These are phyloP conservation scores for Halcyon leucocephala DNA, from an alignment of 2,797 vertebrate genomes.

Conservation along the genomic window DNA sequence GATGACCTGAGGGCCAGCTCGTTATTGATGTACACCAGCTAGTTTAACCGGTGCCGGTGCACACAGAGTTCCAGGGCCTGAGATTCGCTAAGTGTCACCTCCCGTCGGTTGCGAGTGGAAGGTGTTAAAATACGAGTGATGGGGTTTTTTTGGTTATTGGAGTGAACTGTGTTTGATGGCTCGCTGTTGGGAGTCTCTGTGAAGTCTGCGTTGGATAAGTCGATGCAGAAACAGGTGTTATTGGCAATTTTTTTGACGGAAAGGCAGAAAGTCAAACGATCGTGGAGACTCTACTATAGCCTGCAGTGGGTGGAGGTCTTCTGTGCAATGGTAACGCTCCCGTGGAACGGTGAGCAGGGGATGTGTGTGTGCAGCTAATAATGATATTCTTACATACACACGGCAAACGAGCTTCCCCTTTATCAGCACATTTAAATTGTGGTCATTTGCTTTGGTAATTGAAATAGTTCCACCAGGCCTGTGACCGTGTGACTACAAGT, in stretches of 20 bases:
- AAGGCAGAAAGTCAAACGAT: neutral
- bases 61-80: neutral
- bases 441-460: slow-evolving; percentile 25
- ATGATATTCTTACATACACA: neutral
- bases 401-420: neutral
- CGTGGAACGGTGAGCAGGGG: neutral
- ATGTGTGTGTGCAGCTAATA: neutral
- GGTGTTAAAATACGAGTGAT: neutral
- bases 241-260: neutral
- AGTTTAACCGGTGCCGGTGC: neutral
- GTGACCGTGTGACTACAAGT: neutral
- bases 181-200: neutral
- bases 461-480: slow-evolving; percentile 27
- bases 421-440: neutral
- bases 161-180: neutral
- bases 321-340: neutral
- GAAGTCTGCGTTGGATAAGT: neutral
- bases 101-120: neutral
- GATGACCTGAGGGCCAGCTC: neutral
- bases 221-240: neutral
- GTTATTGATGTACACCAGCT: neutral
- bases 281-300: neutral
- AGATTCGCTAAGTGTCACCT: neutral
- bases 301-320: fast-evolving
- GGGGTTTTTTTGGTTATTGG: neutral